Conservation (phyloP, 2,113 vertebrate genomes). For the Elaphurus davidianus region DNA sequence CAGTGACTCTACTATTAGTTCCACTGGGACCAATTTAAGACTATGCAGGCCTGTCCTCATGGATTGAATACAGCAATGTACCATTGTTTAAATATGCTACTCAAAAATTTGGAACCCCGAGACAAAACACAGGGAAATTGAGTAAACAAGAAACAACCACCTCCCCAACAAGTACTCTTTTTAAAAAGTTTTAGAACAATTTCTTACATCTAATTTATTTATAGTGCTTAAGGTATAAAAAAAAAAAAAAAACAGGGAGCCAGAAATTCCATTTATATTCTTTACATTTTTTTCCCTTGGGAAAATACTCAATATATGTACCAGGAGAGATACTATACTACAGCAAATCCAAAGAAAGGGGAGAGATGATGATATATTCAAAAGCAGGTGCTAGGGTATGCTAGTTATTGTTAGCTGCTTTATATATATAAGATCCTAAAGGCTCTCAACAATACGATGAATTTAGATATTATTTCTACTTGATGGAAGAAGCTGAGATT, state of each 20-base stretch:
- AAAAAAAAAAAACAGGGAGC: not conserved
- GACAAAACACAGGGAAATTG: not conserved
- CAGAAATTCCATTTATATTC: not conserved
- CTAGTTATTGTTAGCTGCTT: not conserved
- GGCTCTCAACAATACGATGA: not conserved
- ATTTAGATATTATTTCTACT: not conserved
- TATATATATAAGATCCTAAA: not conserved
- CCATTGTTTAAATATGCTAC: not conserved
- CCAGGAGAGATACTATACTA: not conserved
- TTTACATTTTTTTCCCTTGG: not conserved
- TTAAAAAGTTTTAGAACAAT: not conserved
- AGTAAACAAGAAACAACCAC: not conserved
- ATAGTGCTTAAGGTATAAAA: not conserved
- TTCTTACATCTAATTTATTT: constrained; percentile 29
- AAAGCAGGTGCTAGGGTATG: not conserved
- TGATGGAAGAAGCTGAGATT: not conserved
- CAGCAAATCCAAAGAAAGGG: not conserved
- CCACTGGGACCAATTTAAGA: constrained; percentile 66
- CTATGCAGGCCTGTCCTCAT: not conserved
- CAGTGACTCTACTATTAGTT: constrained; percentile 40
- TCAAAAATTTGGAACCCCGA: not conserved
- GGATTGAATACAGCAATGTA: not conserved
- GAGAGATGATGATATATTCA: not conserved
- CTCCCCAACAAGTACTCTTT: not conserved
- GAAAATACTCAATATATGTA: not conserved